Conservation (phyloP, 2,888 invertebrate genomes). For the Catonia carolina region DNA sequence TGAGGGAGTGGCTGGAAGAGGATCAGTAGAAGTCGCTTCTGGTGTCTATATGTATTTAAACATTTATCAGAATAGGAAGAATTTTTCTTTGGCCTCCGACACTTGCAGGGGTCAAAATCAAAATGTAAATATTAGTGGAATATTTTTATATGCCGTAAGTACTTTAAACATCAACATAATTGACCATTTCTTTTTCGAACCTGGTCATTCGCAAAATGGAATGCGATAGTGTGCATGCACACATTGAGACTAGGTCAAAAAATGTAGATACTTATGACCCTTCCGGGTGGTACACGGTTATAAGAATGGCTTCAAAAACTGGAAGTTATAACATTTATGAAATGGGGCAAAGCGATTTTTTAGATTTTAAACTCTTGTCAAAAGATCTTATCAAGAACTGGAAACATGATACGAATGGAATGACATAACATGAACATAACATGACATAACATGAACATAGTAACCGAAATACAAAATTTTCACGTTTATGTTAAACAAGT, state of each 20-base stretch:
- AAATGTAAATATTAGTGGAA: slow-evolving; percentile 1
- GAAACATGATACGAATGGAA: background rate
- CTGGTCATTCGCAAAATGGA: slow-evolving; percentile 14
- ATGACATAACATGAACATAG: too few species aligned
- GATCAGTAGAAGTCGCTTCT: too few species aligned
- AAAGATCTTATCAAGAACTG: slow-evolving; percentile 1
- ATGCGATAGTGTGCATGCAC: slow-evolving; percentile 9
- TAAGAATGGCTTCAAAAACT: background rate
- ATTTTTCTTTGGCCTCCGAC: slow-evolving; percentile 5
- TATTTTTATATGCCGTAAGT: background rate
- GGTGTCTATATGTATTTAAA: background rate
- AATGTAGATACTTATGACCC: slow-evolving; percentile 2
- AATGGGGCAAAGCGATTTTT: background rate
- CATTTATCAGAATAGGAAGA: background rate
- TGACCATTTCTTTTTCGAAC: slow-evolving; percentile 11
- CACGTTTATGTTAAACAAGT: too few species aligned
- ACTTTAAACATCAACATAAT: background rate
- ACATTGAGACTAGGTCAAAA: background rate
- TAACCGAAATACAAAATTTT: too few species aligned
- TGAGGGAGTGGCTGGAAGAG: background rate
- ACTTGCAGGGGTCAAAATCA: slow-evolving; percentile 10
- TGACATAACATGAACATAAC: too few species aligned
- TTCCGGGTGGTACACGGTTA: slow-evolving; percentile 2
- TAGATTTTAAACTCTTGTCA: background rate
- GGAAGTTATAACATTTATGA: too few species aligned